Conservation (phyloP, 2,888 invertebrate genomes). For the Amphiduros pacificus region DNA sequence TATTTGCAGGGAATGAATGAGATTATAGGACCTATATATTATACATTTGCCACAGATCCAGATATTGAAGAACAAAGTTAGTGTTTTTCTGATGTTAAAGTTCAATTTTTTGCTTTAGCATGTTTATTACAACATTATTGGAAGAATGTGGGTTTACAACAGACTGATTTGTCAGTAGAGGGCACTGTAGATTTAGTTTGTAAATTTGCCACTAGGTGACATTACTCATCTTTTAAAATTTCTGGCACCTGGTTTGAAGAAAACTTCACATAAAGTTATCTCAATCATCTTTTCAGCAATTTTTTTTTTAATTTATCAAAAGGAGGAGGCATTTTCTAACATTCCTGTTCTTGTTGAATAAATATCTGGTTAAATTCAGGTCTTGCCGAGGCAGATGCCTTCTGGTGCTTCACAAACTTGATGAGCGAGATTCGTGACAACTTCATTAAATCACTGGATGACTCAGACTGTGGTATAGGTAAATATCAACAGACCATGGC, state of each 20-base stretch:
- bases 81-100: too few relatives aligned
- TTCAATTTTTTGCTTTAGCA: too few relatives aligned
- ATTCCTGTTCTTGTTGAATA: neutral
- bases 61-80: constrained; percentile 77
- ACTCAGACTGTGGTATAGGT: constrained; percentile 74
- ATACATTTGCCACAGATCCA: constrained; percentile 90
- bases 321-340: neutral
- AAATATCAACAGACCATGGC: too few relatives aligned
- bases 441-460: constrained; percentile 93
- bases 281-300: neutral
- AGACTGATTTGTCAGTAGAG: too few relatives aligned
- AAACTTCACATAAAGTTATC: neutral
- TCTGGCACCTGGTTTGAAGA: neutral
- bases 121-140: too few relatives aligned
- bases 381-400: constrained; percentile 94
- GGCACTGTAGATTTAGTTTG: too few relatives aligned
- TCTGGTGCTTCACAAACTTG: constrained; percentile 96
- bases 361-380: constrained; percentile 63
- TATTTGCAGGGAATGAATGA: constrained; percentile 98
- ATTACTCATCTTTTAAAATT: too few relatives aligned
- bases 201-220: too few relatives aligned
- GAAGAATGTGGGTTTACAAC: too few relatives aligned
- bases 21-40: constrained; percentile 97
- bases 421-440: constrained; percentile 95
- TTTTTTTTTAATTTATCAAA: neutral